Percentiles rank a stretch among this genome's conserved stretches.
Conservation (phyloP, 2,888 invertebrate genomes). For the Drosophila meridiana region DNA sequence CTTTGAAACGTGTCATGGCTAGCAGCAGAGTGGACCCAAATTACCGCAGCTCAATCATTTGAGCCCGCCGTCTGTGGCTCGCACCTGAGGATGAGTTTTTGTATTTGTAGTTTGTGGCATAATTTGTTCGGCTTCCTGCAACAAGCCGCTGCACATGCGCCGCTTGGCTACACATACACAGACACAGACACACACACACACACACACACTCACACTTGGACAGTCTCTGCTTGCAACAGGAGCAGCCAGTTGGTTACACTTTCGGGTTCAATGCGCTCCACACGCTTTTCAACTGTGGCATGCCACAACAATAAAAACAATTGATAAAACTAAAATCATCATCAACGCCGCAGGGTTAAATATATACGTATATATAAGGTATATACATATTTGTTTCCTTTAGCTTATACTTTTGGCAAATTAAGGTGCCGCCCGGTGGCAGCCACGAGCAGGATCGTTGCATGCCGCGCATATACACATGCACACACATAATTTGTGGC, state of each 20-base stretch:
- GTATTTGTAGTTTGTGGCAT: constrained; percentile 51
- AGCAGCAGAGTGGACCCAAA: constrained; percentile 68
- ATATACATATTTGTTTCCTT: not conserved
- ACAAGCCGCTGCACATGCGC: constrained; percentile 78
- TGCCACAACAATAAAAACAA: constrained; percentile 59
- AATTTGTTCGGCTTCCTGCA: constrained; percentile 79
- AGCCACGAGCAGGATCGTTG: constrained; percentile 53
- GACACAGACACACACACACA: constrained; percentile 14
- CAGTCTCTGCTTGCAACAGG: constrained; percentile 44
- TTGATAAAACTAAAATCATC: constrained; percentile 71
- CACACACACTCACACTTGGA: not conserved
- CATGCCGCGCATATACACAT: constrained; percentile 10
- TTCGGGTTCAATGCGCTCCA: constrained; percentile 71
- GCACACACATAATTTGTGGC: constrained; percentile 21
- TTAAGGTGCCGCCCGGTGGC: constrained; percentile 74
- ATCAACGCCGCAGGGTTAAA: constrained; percentile 34
- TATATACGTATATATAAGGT: not conserved
- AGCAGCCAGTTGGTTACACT: constrained; percentile 61
- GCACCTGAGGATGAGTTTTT: constrained; percentile 54
- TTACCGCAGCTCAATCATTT: constrained; percentile 64
- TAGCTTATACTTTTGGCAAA: constrained; percentile 51
- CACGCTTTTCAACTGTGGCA: constrained; percentile 35
- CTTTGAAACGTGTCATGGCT: constrained; percentile 73
- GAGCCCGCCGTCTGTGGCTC: constrained; percentile 24
- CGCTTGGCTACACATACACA: constrained; percentile 67